These are phyloP conservation scores for Cepaea hortensis DNA, from an alignment of 2,888 invertebrate genomes.

Conservation along the genomic window DNA sequence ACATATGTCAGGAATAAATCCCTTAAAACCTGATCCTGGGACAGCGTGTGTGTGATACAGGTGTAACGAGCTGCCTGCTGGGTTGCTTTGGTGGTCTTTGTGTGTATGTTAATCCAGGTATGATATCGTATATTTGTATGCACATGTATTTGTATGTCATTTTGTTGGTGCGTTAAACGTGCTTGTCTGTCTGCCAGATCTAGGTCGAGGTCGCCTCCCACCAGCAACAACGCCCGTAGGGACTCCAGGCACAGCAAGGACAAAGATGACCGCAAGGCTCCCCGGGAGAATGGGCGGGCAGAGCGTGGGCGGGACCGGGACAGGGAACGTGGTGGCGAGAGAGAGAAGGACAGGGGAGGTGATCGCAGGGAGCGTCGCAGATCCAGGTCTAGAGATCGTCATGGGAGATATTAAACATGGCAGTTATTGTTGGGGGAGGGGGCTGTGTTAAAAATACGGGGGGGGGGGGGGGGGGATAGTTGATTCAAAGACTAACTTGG, in stretches of 20 bases:
- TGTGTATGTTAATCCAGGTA: background rate
- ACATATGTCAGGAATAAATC: no score
- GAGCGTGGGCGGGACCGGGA: background rate
- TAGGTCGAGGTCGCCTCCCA: conserved; percentile 39
- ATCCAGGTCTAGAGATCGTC: background rate
- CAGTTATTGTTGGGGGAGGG: no score
- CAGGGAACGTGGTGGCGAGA: conserved; percentile 1
- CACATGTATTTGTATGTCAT: background rate
- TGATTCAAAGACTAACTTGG: background rate
- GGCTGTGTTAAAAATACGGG: background rate
- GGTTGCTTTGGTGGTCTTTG: no score
- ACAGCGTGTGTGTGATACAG: no score
- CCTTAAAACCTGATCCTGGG: no score
- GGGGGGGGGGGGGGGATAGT: background rate
- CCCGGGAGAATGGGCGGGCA: conserved; percentile 30
- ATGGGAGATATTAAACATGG: conserved; percentile 6
- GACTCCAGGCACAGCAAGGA: conserved; percentile 20
- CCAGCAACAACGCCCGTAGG: conserved; percentile 22
- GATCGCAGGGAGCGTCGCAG: conserved; percentile 22
- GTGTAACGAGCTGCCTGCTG: no score
- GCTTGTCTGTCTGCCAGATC: conserved; percentile 9
- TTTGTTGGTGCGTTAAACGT: background rate
- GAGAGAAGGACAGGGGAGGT: background rate
- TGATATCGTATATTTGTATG: no score
- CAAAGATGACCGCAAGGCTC: conserved; percentile 15